These are phyloP conservation scores for Stichodactyla helianthus DNA, from an alignment of 64 coral and sea anemone species.

Conservation along the genomic window DNA sequence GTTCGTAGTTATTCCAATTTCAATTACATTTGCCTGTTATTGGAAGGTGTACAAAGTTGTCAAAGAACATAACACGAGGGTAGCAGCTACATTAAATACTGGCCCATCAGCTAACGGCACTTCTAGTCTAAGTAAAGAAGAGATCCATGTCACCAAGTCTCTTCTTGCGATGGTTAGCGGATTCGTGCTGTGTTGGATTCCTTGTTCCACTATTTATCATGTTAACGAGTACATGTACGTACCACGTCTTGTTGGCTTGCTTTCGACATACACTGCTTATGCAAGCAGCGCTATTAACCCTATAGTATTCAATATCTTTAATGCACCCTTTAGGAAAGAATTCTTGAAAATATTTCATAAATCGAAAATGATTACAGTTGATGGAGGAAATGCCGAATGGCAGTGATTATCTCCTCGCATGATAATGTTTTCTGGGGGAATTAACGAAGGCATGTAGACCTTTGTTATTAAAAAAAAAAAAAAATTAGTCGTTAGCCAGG, in stretches of 20 bases:
- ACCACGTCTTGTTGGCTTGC: not conserved
- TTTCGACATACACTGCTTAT: not conserved
- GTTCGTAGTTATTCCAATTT: not conserved
- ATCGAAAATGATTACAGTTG: not conserved
- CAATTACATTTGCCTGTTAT: not conserved
- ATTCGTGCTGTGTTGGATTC: constrained; percentile 12
- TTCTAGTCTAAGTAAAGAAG: not conserved
- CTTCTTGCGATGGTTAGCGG: not conserved
- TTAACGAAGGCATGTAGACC: too few species aligned
- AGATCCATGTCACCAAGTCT: constrained; percentile 1
- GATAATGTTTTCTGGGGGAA: too few species aligned
- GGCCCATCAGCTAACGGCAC: not conserved
- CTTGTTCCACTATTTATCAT: constrained; percentile 10
- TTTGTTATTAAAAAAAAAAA: too few species aligned
- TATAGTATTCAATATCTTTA: constrained; percentile 5
- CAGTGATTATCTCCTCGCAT: too few species aligned
- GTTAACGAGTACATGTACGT: not conserved
- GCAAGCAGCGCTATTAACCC: constrained; percentile 14
- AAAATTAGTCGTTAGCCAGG: too few species aligned
- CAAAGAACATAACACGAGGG: not conserved
- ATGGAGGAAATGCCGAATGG: not conserved
- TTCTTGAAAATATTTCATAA: not conserved
- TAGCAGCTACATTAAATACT: not conserved
- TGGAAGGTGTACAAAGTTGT: not conserved
- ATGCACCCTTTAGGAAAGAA: constrained; percentile 3